Evolutionary conservation across 2,797 vertebrate genomes (phyloP).

Genomic region (Petrocephalus schoutedeni): DNA sequence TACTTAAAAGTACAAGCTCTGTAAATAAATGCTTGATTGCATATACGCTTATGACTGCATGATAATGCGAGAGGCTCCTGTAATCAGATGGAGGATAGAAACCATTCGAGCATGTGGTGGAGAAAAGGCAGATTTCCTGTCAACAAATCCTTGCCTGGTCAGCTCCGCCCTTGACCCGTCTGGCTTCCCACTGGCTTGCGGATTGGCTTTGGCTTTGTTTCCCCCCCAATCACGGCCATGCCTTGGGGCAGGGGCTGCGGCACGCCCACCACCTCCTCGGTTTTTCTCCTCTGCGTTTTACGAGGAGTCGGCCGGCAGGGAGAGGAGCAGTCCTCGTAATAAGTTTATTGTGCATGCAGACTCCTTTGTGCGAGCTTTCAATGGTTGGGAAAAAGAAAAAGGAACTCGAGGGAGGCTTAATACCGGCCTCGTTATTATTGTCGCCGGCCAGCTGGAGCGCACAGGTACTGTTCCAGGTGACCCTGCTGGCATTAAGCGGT

Average conservation of each 20-base stretch:
- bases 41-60: not conserved
- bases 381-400: not conserved
- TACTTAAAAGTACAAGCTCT: not conserved
- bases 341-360: not conserved
- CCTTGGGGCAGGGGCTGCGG: not conserved
- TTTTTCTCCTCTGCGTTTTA: not conserved
- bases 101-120: not conserved
- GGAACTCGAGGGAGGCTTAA: slow-evolving; percentile 11
- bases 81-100: not conserved
- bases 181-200: not conserved
- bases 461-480: slow-evolving; percentile 13
- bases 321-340: not conserved
- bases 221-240: slow-evolving; percentile 44
- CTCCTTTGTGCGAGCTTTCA: slow-evolving; percentile 13
- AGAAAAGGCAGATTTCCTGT: not conserved
- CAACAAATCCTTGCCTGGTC: not conserved
- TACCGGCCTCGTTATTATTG: not conserved
- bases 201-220: slow-evolving; percentile 29
- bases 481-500: not conserved
- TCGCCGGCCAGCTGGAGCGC: not conserved
- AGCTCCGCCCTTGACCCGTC: not conserved
- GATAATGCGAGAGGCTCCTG: not conserved
- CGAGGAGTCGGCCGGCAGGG: not conserved
- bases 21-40: not conserved
- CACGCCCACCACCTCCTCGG: slow-evolving; percentile 15